These are phyloP conservation scores for Marcusenius ussheri DNA, from an alignment of 2,113 vertebrate genomes.

Conservation along the genomic window DNA sequence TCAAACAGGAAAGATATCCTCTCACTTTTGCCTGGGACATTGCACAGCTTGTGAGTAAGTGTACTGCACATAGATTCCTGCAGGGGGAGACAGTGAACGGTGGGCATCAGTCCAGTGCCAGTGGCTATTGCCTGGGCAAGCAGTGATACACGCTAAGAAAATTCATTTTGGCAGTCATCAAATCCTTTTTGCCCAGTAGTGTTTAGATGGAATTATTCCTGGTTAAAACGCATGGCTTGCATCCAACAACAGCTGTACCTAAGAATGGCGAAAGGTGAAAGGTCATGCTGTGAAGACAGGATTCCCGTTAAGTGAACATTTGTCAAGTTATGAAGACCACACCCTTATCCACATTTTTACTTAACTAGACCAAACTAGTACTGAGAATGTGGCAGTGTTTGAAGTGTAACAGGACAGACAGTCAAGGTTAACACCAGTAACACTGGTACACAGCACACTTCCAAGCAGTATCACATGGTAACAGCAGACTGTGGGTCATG, in stretches of 20 bases:
- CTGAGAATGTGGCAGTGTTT: not conserved
- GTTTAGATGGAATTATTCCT: not conserved
- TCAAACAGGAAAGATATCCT: conserved; percentile 4
- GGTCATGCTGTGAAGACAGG: not conserved
- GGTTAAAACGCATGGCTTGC: not conserved
- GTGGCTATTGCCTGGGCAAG: not conserved
- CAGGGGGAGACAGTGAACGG: not conserved
- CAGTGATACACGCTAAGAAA: not conserved
- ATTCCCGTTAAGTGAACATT: not conserved
- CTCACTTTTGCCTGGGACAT: not conserved
- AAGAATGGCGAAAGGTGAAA: not conserved
- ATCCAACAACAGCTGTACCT: not conserved
- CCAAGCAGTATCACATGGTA: not conserved
- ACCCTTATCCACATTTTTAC: not conserved
- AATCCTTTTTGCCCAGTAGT: not conserved
- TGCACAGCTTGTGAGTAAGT: not conserved
- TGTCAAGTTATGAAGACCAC: not conserved
- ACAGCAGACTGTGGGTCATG: not conserved
- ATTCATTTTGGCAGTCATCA: not conserved
- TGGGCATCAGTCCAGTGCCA: not conserved
- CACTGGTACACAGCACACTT: not conserved
- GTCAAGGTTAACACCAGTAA: not conserved
- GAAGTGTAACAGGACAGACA: not conserved
- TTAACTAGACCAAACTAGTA: not conserved
- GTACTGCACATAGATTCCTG: not conserved